Conservation (phyloP, 30 jellyfish, hydroid and myxozoan species). For the Chironex yamaguchii region DNA sequence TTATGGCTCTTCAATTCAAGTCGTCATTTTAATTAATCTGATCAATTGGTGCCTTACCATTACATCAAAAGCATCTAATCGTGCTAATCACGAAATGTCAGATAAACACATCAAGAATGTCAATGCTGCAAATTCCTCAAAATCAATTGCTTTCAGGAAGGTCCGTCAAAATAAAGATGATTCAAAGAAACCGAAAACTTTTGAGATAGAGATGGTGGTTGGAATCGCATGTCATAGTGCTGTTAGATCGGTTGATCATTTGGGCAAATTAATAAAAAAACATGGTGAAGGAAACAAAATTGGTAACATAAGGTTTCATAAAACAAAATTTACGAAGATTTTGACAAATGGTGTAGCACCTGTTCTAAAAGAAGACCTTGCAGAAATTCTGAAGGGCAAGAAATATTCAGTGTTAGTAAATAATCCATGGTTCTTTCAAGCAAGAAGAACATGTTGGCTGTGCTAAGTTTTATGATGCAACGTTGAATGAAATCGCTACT, state of each 20-base stretch:
- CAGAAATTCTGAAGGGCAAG: slow-evolving; percentile 22
- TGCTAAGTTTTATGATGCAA: slow-evolving; percentile 7
- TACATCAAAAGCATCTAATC: too few relatives aligned
- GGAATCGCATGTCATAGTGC: slow-evolving; percentile 65
- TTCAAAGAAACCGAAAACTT: too few relatives aligned
- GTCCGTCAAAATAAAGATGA: too few relatives aligned
- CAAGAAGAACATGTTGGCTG: too few relatives aligned
- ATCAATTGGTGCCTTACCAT: too few relatives aligned
- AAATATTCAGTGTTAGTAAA: slow-evolving; percentile 40
- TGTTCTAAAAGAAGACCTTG: slow-evolving; percentile 23
- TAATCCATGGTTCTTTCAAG: too few relatives aligned
- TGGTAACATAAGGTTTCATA: slow-evolving; percentile 22
- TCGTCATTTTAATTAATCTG: too few relatives aligned
- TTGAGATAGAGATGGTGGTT: slow-evolving; percentile 42
- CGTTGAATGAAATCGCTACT: slow-evolving; percentile 11
- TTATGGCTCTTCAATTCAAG: too few relatives aligned
- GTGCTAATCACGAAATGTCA: too few relatives aligned
- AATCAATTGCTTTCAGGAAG: too few relatives aligned
- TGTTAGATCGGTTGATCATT: slow-evolving; percentile 48
- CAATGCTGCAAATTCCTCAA: too few relatives aligned
- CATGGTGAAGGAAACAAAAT: slow-evolving; percentile 26
- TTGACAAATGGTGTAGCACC: slow-evolving; percentile 60
- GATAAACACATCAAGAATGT: too few relatives aligned
- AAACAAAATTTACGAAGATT: slow-evolving; percentile 36
- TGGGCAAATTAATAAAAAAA: slow-evolving; percentile 23